These are phyloP conservation scores for Poeciliopsis prolifica DNA, from an alignment of 2,113 vertebrate species.

Conservation along the genomic window DNA sequence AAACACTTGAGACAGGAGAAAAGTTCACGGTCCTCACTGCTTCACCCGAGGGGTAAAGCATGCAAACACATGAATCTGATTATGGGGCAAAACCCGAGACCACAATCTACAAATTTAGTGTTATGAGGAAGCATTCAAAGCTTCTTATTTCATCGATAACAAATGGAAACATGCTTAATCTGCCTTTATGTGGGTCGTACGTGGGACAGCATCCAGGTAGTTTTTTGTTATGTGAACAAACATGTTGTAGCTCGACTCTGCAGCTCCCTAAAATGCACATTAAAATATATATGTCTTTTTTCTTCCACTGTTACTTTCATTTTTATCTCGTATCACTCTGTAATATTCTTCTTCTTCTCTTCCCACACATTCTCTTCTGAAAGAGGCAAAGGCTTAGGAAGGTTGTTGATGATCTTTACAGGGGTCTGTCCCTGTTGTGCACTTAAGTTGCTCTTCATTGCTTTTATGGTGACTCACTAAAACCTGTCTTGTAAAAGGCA, in stretches of 20 bases:
- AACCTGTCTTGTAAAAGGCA: conserved; percentile 78
- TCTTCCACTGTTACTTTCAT: conserved; percentile 42
- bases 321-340: conserved; percentile 58
- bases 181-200: conserved; percentile 32
- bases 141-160: conserved; percentile 53
- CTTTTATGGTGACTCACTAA: conserved; percentile 78
- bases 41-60: no score
- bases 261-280: conserved; percentile 37
- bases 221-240: conserved; percentile 53
- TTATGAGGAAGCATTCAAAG: conserved; percentile 32
- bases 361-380: conserved; percentile 22
- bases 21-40: no score
- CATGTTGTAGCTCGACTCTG: conserved; percentile 11
- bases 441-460: conserved; percentile 75
- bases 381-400: conserved; percentile 48
- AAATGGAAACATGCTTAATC: conserved; percentile 58
- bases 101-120: not conserved
- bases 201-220: conserved; percentile 62
- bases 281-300: conserved; percentile 35
- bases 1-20: no score
- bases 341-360: conserved; percentile 32
- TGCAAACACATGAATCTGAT: no score
- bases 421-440: conserved; percentile 71
- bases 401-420: conserved; percentile 72
- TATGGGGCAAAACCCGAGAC: not conserved